Percentiles rank a stretch among this genome's conserved stretches.
These are phyloP conservation scores for Cassiopea andromeda DNA, from an alignment of 30 jellyfish, hydroid and myxozoan genomes.

Conservation along the genomic window DNA sequence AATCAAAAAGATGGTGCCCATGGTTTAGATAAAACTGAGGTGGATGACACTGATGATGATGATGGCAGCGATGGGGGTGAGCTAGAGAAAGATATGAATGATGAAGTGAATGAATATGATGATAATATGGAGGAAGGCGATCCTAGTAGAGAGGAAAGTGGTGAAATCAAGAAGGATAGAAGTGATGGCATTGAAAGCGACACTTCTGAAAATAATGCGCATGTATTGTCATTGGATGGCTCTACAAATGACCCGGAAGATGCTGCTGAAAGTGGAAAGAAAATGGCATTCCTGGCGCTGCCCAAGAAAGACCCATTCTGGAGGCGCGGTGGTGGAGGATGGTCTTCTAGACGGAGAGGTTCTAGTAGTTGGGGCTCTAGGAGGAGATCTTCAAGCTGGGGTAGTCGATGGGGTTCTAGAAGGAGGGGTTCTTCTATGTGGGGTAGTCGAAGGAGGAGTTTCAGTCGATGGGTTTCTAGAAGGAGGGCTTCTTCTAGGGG, in stretches of 20 bases:
- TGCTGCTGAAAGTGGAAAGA: constrained; percentile 2
- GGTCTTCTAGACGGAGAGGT: neutral
- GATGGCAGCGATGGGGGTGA: neutral
- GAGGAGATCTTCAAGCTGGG: neutral
- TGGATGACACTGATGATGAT: neutral
- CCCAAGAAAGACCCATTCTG: constrained; percentile 7
- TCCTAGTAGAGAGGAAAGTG: neutral
- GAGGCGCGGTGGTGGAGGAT: constrained; percentile 11
- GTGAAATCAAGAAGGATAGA: neutral
- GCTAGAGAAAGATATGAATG: neutral
- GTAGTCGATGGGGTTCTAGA: neutral
- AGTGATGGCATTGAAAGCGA: neutral
- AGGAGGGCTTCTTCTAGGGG: neutral
- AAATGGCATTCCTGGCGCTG: neutral
- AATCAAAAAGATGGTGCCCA: neutral
- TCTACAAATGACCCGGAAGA: neutral
- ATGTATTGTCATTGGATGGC: neutral
- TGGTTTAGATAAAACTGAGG: neutral
- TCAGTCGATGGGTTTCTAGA: neutral
- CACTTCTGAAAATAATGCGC: neutral
- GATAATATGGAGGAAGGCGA: neutral
- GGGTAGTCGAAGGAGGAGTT: neutral
- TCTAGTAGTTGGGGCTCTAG: neutral
- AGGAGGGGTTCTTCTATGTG: neutral
- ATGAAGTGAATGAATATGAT: neutral